Percentiles rank a stretch among this genome's conserved stretches.
These are phyloP conservation scores for Synergus umbraculus DNA, from an alignment of 2,888 invertebrate genomes.

Conservation along the genomic window DNA sequence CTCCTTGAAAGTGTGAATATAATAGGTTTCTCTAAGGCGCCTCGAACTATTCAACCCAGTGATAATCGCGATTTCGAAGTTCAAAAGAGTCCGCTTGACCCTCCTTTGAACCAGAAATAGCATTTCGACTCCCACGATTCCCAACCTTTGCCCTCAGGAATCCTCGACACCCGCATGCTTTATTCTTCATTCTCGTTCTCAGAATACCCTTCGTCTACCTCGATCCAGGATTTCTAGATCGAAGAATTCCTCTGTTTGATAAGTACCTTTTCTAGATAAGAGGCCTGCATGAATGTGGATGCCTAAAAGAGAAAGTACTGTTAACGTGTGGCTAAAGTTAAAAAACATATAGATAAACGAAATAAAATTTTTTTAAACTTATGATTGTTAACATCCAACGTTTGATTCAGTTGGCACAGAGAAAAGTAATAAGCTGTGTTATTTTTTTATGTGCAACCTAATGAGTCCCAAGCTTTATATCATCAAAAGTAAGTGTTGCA, in stretches of 20 bases:
- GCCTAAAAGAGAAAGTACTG: not conserved
- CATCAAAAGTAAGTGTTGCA: not conserved
- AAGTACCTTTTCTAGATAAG: not conserved
- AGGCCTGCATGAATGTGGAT: not conserved
- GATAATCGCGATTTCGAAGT: slow-evolving; percentile 16
- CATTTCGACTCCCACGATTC: not conserved
- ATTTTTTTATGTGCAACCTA: too few species aligned
- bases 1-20: not conserved
- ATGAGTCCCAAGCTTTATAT: too few species aligned
- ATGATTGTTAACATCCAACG: too few species aligned
- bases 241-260: not conserved
- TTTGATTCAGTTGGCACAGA: too few species aligned
- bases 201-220: not conserved
- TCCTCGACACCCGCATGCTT: not conserved
- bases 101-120: slow-evolving; percentile 3
- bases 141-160: not conserved
- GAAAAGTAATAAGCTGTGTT: too few species aligned
- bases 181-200: slow-evolving; percentile 7
- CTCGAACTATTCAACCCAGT: not conserved
- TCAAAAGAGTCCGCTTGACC: not conserved
- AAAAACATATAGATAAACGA: too few species aligned
- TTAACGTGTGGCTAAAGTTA: not conserved
- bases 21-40: not conserved
- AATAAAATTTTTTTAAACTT: too few species aligned
- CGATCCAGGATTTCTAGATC: not conserved